A percentile compares a stretch with the other conserved stretches of the same genome.
Evolutionary conservation across 1,140 invertebrate genomes (phyloP).

Genomic region (Drosophila lowei): DNA sequence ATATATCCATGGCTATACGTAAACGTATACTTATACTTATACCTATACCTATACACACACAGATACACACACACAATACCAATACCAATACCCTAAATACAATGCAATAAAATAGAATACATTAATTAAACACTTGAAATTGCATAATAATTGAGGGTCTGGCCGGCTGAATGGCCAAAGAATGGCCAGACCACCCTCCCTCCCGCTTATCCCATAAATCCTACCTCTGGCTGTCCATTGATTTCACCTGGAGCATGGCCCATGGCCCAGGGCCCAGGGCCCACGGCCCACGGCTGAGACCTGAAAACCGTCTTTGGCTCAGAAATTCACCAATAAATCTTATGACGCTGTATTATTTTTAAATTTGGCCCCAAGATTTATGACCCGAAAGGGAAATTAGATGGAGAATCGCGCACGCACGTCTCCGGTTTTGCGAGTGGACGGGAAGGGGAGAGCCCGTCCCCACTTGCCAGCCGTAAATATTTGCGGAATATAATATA

Average conservation of each 20-base stretch:
- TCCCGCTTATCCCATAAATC: conserved; percentile 11
- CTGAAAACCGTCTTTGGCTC: too few species aligned
- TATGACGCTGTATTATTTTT: conserved; percentile 51
- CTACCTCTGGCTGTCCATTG: conserved; percentile 39
- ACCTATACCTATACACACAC: neutral
- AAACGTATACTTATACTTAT: conserved; percentile 28
- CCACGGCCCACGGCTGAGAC: neutral
- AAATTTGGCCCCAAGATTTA: conserved; percentile 47
- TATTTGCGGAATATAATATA: conserved; percentile 37
- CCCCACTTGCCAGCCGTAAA: conserved; percentile 22
- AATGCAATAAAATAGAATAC: conserved; percentile 49
- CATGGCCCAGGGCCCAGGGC: neutral
- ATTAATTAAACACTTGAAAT: conserved; percentile 63
- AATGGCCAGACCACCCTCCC: neutral
- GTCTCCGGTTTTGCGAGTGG: neutral
- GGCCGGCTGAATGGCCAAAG: conserved; percentile 8
- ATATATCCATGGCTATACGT: conserved; percentile 31
- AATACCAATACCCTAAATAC: conserved; percentile 44
- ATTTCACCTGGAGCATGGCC: conserved; percentile 20
- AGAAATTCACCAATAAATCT: conserved; percentile 44
- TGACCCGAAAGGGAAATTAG: conserved; percentile 33
- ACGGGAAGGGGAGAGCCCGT: too few species aligned
- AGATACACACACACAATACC: conserved; percentile 28
- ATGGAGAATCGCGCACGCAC: conserved; percentile 35
- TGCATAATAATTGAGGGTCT: conserved; percentile 55